Conservation (phyloP, 2,113 vertebrate species). For the Neotragus moschatus region DNA sequence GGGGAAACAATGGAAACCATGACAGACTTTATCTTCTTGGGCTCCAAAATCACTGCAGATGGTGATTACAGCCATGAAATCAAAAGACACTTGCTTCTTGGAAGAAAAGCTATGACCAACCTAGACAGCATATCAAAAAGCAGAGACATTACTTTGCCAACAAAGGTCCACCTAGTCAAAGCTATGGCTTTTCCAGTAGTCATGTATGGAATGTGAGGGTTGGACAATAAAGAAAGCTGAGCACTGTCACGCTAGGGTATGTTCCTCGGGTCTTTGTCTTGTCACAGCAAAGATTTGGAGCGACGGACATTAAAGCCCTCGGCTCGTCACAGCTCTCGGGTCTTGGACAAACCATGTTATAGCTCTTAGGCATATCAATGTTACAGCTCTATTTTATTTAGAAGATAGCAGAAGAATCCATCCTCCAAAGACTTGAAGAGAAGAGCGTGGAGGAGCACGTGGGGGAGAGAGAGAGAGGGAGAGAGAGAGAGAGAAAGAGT, state of each 20-base stretch:
- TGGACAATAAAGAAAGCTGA: neutral
- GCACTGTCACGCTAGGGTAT: accelerated
- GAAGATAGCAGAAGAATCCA: no score
- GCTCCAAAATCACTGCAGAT: neutral
- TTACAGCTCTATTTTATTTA: no score
- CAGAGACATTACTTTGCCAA: neutral
- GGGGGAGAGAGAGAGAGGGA: no score
- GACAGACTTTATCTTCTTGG: neutral
- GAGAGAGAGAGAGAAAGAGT: no score
- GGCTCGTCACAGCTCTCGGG: no score
- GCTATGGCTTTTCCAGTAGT: neutral
- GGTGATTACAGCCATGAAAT: neutral
- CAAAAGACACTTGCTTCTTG: neutral
- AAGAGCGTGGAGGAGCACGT: no score
- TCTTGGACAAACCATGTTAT: no score
- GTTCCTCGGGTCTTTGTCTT: no score
- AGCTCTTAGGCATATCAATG: no score
- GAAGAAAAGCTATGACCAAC: neutral
- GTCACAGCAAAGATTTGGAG: no score
- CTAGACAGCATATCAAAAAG: neutral
- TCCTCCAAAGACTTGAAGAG: no score
- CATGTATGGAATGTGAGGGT: neutral
- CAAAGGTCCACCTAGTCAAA: neutral
- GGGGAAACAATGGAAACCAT: neutral
- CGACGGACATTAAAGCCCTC: no score